Percentiles rank a stretch among this genome's conserved stretches.
Evolutionary conservation across 2,888 invertebrate species (phyloP).

Genomic region (Pyrocoelia pectoralis): DNA sequence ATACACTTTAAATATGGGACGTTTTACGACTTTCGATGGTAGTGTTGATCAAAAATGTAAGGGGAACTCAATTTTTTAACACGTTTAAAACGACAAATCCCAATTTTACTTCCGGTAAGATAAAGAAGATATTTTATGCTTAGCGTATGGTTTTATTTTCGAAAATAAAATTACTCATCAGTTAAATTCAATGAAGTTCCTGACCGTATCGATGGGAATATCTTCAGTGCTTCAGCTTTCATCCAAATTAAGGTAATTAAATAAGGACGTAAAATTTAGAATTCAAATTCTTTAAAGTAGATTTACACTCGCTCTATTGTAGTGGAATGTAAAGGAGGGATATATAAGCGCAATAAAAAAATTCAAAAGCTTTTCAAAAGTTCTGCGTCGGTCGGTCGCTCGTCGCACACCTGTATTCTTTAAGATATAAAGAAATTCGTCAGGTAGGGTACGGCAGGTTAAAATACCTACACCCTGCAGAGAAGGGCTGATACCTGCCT

Average conservation of each 20-base stretch:
- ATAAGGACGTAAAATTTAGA: slow-evolving; percentile 1
- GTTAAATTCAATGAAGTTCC: slow-evolving; percentile 1
- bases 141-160: not conserved
- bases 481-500: slow-evolving; percentile 38
- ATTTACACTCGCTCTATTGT: not conserved
- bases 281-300: not conserved
- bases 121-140: not conserved
- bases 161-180: slow-evolving; percentile 1
- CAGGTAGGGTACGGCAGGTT: slow-evolving; percentile 27
- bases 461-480: slow-evolving; percentile 34
- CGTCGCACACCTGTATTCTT: slow-evolving; percentile 29
- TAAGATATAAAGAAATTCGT: slow-evolving; percentile 27
- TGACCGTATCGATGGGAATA: not conserved
- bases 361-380: slow-evolving; percentile 21
- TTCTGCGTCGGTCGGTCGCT: slow-evolving; percentile 1
- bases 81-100: not conserved
- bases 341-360: slow-evolving; percentile 14
- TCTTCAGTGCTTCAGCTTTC: not conserved
- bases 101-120: not conserved
- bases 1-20: slow-evolving; percentile 6
- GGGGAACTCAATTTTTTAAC: not conserved
- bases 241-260: not conserved
- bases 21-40: slow-evolving; percentile 1
- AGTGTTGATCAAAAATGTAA: not conserved
- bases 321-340: slow-evolving; percentile 2